Evolutionary conservation across 2,113 vertebrate genomes (phyloP), one percentile per base, ranked within the genome.

Genomic region (Cricetomys ansorgei): DNA sequence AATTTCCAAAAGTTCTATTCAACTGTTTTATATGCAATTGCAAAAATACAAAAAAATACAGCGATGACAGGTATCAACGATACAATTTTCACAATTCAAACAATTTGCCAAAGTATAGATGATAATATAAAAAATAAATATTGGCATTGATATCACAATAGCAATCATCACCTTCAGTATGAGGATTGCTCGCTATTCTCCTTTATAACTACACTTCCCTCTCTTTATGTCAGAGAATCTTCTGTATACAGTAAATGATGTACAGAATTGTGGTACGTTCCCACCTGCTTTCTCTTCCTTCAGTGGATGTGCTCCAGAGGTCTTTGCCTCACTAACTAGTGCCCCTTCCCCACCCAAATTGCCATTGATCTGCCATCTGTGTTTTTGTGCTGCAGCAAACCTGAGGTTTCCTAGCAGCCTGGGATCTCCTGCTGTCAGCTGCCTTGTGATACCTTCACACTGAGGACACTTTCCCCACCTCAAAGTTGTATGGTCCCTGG

Each of bases 121-220:
- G 7, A 72, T 0, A 21, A 0, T 40, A 48, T 2, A 43, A 48
- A 84, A 67, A 12, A 7, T 55, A 7, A 40, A 48, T 50, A 55
- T 53, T 64, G 34, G 4, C 37, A 34, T 59, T 64, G 83, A 86
- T 57, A 12, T 17, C 7, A 62, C 50, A 21, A 53, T 21, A 12
- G 1, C 43, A 27, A 69, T 0, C 0, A n/a, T n/a, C 50, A 16
- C 7, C 8, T 72, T 81, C 40, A 21, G 5, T n/a, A n/a, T 1
- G 70, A 69, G 0, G 3, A 34, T 12, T 5, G 9, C 7, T 50
- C 5, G 43, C 0, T 11, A 3, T 29, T 6, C 5, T 1, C 37
- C 59, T 48, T 9, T n/a, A 27, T n/a, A 50, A 16, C 3, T 4
- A 27, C 1, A 37, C 37, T 9, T 37, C 2, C 75, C 16, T 12